Evolutionary conservation across 1,140 invertebrate species (phyloP).

Genomic region (Pectinophora gossypiella): DNA sequence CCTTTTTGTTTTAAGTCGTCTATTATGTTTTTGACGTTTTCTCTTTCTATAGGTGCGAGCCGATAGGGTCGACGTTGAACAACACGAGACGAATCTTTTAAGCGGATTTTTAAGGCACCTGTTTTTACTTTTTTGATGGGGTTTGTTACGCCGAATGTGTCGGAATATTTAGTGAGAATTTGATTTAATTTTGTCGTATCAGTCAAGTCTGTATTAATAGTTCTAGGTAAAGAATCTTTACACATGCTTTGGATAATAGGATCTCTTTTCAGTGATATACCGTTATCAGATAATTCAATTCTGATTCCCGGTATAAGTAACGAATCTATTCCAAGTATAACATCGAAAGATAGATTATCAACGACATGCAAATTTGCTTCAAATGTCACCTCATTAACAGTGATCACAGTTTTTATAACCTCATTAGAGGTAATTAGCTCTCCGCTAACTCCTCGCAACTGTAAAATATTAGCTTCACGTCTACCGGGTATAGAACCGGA

Average conservation of each 20-base stretch:
- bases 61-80: conserved; percentile 32
- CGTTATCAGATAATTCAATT: neutral
- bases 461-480: neutral
- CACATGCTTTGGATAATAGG: neutral
- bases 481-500: neutral
- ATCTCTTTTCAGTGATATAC: neutral
- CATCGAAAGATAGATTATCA: neutral
- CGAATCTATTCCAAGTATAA: neutral
- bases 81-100: conserved; percentile 14
- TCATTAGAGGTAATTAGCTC: neutral
- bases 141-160: neutral
- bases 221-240: neutral
- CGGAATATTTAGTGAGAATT: neutral
- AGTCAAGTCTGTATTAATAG: neutral
- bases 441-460: neutral
- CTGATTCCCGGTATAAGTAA: neutral
- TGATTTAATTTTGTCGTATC: neutral
- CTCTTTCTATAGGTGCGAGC: conserved; percentile 19
- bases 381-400: conserved; percentile 1
- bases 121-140: neutral
- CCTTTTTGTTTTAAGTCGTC: conserved; percentile 7
- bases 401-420: neutral
- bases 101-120: conserved; percentile 10
- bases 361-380: conserved; percentile 1
- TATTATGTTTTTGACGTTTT: conserved; percentile 8